Percentiles rank a stretch among this genome's conserved stretches.
Evolutionary conservation across 2,888 invertebrate genomes (phyloP).

Genomic region (Mesochorus sp.): DNA sequence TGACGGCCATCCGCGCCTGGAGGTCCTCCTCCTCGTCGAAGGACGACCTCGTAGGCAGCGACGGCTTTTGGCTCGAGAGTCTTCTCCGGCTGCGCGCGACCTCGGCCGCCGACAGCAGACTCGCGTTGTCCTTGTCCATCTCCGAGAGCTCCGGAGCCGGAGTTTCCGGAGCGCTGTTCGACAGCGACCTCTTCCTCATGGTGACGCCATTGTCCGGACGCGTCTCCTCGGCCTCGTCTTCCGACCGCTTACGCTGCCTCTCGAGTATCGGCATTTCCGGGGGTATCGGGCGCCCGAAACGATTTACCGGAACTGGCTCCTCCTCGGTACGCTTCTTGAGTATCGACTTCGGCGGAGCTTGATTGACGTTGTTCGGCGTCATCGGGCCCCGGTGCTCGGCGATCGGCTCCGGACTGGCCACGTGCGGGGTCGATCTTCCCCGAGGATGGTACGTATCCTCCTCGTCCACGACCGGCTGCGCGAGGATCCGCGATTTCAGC

Average conservation of each 20-base stretch:
- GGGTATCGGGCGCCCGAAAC: conserved; percentile 76
- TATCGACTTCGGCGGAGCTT: conserved; percentile 89
- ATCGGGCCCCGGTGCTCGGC: conserved; percentile 56
- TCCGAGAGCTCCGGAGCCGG: conserved; percentile 71
- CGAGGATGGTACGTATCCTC: conserved; percentile 79
- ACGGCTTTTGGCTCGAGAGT: conserved; percentile 72
- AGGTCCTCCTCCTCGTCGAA: conserved; percentile 74
- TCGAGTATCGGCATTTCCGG: conserved; percentile 75
- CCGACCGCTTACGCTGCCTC: conserved; percentile 44
- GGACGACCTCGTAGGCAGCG: conserved; percentile 63
- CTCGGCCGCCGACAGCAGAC: conserved; percentile 79
- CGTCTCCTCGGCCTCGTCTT: conserved; percentile 6
- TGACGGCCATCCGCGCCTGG: conserved; percentile 82
- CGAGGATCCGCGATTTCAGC: conserved; percentile 76
- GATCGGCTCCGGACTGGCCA: conserved; percentile 62
- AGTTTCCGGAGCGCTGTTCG: conserved; percentile 74
- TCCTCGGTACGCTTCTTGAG: conserved; percentile 85
- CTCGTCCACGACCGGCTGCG: conserved; percentile 74
- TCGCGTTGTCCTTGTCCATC: conserved; percentile 78
- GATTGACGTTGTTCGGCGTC: conserved; percentile 82
- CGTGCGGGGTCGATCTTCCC: conserved; percentile 70
- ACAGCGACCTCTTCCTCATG: conserved; percentile 74
- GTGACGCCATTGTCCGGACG: conserved; percentile 72
- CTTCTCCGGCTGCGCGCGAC: conserved; percentile 78
- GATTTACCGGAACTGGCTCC: conserved; percentile 72